Evolutionary conservation across 2,797 vertebrate species (phyloP).

Genomic region (Luscinia luscinia): DNA sequence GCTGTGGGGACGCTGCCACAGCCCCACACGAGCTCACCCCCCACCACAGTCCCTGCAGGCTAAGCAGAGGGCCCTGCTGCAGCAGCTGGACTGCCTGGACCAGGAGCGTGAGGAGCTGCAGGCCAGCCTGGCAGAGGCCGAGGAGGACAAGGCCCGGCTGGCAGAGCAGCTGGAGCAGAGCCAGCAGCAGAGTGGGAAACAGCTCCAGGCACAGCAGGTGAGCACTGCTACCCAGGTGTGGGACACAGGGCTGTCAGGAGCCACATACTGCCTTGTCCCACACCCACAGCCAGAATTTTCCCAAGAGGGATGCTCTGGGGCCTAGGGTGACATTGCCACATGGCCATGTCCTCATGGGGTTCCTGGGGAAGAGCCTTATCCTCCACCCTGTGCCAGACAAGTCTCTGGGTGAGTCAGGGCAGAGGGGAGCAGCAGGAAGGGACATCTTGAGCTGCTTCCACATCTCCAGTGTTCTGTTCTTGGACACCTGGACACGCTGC

Average conservation of each 20-base stretch:
- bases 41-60: slow-evolving; percentile 84
- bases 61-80: slow-evolving; percentile 83
- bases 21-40: background rate
- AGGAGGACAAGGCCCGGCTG: slow-evolving; percentile 71
- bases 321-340: fast-evolving
- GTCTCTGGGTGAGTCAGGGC: background rate
- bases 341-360: fast-evolving
- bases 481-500: too few relatives aligned
- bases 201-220: slow-evolving; percentile 83
- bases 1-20: background rate
- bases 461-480: background rate
- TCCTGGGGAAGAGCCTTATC: background rate
- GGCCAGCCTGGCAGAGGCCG: slow-evolving; percentile 73
- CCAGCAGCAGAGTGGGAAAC: slow-evolving; percentile 58
- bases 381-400: background rate
- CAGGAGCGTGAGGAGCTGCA: slow-evolving; percentile 84
- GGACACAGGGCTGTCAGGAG: background rate
- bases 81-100: slow-evolving; percentile 83
- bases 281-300: background rate
- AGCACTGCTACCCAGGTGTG: background rate
- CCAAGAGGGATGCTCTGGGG: background rate
- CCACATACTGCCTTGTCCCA: fast-evolving
- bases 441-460: background rate
- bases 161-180: slow-evolving; percentile 73
- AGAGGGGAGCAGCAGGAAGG: background rate